phyloP scores from a whole-genome alignment of 2,888 invertebrate genomes.

The Bembecia ichneumoniformis region DNA sequence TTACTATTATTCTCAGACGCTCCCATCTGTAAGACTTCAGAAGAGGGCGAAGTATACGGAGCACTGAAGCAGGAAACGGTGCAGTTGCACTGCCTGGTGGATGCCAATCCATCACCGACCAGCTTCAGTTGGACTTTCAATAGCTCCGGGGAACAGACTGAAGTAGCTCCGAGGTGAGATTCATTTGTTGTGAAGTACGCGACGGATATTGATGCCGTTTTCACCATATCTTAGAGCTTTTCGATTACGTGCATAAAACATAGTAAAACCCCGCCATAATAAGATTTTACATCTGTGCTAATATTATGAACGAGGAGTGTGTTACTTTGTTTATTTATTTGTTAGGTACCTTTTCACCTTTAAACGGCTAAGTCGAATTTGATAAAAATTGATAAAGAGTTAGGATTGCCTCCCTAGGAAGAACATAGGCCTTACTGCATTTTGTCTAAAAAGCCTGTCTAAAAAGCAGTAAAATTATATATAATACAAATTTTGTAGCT shows the following conservation, averaged over 20 bases:
- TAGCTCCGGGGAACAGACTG: constrained; percentile 87
- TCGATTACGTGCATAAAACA: constrained; percentile 1
- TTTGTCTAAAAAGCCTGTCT: too few species aligned
- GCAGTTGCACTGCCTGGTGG: constrained; percentile 83
- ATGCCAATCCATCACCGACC: constrained; percentile 85
- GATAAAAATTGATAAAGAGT: too few species aligned
- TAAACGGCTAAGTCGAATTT: too few species aligned
- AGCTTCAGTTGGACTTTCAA: constrained; percentile 93
- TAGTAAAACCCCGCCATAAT: constrained; percentile 3
- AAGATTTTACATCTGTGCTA: background rate
- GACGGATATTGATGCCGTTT: background rate
- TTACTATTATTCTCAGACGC: constrained; percentile 61
- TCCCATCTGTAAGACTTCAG: constrained; percentile 80
- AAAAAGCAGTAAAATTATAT: too few species aligned
- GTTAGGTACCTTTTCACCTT: too few species aligned
- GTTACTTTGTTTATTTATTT: too few species aligned
- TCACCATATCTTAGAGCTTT: constrained; percentile 5
- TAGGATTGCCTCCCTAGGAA: too few species aligned
- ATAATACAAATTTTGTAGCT: too few species aligned
- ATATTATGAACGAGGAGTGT: too few species aligned
- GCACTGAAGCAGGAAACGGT: constrained; percentile 89
- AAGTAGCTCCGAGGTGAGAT: constrained; percentile 75
- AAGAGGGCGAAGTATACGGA: constrained; percentile 82
- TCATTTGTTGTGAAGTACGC: background rate
- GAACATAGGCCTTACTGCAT: too few species aligned